Evolutionary conservation across 1,140 invertebrate species (phyloP).

Genomic region (Orchesella cincta): DNA sequence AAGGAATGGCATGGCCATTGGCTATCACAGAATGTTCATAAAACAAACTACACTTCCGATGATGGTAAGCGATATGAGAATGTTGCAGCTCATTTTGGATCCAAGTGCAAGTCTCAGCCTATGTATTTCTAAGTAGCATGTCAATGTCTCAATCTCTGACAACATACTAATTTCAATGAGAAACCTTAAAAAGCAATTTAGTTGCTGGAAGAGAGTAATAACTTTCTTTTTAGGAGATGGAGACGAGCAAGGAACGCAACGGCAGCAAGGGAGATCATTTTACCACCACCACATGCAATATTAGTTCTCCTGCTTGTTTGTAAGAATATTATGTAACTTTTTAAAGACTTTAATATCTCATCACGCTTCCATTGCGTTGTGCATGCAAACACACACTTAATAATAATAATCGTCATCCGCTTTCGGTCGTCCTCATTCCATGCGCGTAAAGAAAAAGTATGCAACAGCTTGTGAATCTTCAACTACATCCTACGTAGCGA

Average conservation of each 20-base stretch:
- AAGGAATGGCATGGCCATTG: too few species aligned
- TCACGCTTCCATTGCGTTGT: background rate
- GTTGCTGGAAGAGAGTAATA: background rate
- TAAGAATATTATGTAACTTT: background rate
- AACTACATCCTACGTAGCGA: too few species aligned
- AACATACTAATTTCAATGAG: slow-evolving; percentile 15
- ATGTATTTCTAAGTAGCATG: background rate
- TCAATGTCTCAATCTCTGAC: slow-evolving; percentile 17
- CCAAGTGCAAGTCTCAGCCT: too few species aligned
- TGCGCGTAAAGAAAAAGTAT: too few species aligned
- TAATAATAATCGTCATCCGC: too few species aligned
- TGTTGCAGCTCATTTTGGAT: too few species aligned
- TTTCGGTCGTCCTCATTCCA: too few species aligned
- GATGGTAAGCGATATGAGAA: too few species aligned
- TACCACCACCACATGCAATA: background rate
- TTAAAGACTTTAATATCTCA: slow-evolving; percentile 1
- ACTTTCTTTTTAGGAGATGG: slow-evolving; percentile 5
- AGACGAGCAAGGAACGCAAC: background rate
- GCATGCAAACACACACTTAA: background rate
- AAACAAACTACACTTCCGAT: too few species aligned
- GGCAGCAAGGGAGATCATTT: background rate
- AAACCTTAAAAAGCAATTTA: slow-evolving; percentile 9
- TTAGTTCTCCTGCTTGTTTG: background rate
- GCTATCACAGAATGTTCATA: too few species aligned
- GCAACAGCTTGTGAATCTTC: too few species aligned